phyloP scores from a whole-genome alignment of 2,113 vertebrate genomes.

The Corythaixoides concolor region DNA sequence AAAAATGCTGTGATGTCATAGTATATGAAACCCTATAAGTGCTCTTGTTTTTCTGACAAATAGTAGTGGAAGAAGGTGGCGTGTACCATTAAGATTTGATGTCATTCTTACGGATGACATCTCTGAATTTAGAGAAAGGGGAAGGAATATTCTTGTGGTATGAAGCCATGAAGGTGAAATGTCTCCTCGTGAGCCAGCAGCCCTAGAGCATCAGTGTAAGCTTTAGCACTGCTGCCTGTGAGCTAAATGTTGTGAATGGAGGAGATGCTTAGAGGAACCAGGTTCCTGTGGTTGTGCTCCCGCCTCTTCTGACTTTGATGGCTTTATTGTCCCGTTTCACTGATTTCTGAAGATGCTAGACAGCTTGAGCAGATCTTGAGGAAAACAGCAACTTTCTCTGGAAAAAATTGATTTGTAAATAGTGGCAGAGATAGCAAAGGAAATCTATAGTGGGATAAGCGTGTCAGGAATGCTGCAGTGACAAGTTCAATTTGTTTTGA shows the following conservation, averaged over 20 bases:
- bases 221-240: neutral
- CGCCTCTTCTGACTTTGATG: neutral
- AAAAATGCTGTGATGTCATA: neutral
- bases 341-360: neutral
- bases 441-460: neutral
- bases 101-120: neutral
- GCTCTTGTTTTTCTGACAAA: neutral
- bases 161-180: neutral
- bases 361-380: neutral
- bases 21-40: neutral
- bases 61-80: neutral
- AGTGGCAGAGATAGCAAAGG: neutral
- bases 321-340: neutral
- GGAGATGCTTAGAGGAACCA: neutral
- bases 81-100: neutral
- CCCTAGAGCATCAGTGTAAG: neutral
- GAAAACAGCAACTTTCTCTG: neutral
- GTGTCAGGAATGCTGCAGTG: neutral
- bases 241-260: neutral
- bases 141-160: neutral
- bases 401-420: neutral
- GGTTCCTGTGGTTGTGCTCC: neutral
- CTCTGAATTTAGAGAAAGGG: neutral
- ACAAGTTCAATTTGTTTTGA: neutral
- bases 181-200: neutral